Evolutionary conservation across 2,797 vertebrate genomes (phyloP).

Genomic region (Silurus aristotelis): DNA sequence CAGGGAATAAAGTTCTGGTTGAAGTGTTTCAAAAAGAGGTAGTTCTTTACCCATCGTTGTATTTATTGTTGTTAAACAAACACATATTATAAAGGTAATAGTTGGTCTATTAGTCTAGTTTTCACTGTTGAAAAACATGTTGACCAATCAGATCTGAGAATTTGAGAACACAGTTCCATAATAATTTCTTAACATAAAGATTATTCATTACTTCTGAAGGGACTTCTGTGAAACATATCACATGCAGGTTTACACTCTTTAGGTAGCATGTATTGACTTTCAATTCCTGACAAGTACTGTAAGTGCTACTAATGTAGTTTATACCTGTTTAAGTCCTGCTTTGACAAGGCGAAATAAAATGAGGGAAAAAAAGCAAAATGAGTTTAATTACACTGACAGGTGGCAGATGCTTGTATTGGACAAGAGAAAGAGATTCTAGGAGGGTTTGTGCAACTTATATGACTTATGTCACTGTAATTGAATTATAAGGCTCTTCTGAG

Average conservation of each 20-base stretch:
- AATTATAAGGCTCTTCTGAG: slow-evolving; percentile 36
- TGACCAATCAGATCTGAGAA: background rate
- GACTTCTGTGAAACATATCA: background rate
- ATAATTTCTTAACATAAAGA: background rate
- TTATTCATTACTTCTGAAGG: background rate
- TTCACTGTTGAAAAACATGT: no score
- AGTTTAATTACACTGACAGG: slow-evolving; percentile 22
- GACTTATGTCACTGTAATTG: slow-evolving; percentile 25
- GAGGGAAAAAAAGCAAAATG: background rate
- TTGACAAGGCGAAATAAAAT: background rate
- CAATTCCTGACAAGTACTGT: background rate
- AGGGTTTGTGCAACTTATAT: slow-evolving; percentile 8
- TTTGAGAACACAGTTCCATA: background rate
- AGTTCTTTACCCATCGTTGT: no score
- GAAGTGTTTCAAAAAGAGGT: no score
- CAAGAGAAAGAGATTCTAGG: slow-evolving; percentile 1
- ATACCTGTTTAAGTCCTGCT: background rate
- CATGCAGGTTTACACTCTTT: background rate
- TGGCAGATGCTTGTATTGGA: slow-evolving; percentile 19
- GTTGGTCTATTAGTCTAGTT: no score
- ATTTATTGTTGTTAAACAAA: no score
- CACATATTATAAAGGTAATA: no score
- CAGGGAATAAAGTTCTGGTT: no score
- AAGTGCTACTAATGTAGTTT: background rate
- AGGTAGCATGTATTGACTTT: no score